Base-by-base conservation (phyloP, 2,113 vertebrate genomes). In the Pteronura brasiliensis region DNA sequence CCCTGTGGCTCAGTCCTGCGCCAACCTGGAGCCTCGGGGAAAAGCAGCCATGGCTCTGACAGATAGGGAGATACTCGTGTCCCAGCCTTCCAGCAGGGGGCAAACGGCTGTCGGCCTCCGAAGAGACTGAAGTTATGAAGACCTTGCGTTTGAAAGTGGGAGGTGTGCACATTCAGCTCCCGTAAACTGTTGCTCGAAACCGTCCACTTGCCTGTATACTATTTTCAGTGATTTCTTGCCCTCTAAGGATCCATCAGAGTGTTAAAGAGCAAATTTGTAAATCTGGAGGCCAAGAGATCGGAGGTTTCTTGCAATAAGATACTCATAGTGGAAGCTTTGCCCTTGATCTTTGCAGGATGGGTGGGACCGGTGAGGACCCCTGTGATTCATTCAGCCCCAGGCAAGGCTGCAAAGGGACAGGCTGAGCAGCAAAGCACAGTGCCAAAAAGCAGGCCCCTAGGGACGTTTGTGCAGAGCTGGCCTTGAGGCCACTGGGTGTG, bases 391-490 rank as follows among this genome's bases (percentile, higher is more conserved):
- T 7, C 39, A 39, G 74, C 27, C 80, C 11, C 15, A 20, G 69
- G 29, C 47, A n/a, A 57, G 63, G 47, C 25, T 29, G 55, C 29
- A 44, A 31, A 49, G 13, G 4, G 3, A 3, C 14, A 89, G 52
- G 31, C 44, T 2, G 39, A 23, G 39, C 12, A 3, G 57, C 27
- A 59, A 11, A 93, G 34, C 14, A 4, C 14, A 42, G 65, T 4
- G 0, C 7, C 14, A n/a, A 14, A 47, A 65, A 34, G 14, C 2
- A 3, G 13, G 74, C n/a, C 3, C 29, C 1, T 7, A 31, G 29
- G 31, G 11, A 7, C 10, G 1, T 47, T 5, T 7, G 52, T 31
- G 34, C 61, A 1, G 11, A 29, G 6, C 25, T 21, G 0, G 4
- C 52, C 25, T 47, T 11, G 39, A 1, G 6, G 39, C 71, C 55